phyloP scores from a whole-genome alignment of 2,797 vertebrate genomes.

The Chromis chromis region DNA sequence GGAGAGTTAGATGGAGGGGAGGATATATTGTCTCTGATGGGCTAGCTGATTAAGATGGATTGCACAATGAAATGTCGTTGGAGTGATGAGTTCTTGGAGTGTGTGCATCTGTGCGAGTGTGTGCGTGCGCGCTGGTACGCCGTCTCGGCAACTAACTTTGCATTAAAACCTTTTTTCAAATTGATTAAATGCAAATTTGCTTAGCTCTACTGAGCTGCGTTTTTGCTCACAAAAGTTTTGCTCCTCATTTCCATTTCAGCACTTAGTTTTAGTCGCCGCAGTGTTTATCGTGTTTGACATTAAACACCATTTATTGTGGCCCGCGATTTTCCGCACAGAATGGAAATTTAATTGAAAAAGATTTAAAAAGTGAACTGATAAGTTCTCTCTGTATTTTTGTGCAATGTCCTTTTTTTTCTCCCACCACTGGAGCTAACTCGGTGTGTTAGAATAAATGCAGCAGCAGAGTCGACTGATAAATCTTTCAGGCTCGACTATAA shows the following conservation, averaged over 20 bases:
- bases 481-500: slow-evolving; percentile 68
- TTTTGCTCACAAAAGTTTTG: slow-evolving; percentile 68
- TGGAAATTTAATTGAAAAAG: slow-evolving; percentile 55
- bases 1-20: slow-evolving; percentile 80
- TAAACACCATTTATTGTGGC: slow-evolving; percentile 54
- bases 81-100: slow-evolving; percentile 75
- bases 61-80: slow-evolving; percentile 82
- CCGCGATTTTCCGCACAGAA: slow-evolving; percentile 25
- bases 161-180: slow-evolving; percentile 81
- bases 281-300: slow-evolving; percentile 56
- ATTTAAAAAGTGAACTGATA: slow-evolving; percentile 38
- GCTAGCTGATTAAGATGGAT: slow-evolving; percentile 87
- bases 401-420: slow-evolving; percentile 25
- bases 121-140: slow-evolving; percentile 43
- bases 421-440: neutral
- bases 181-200: slow-evolving; percentile 84
- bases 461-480: slow-evolving; percentile 56
- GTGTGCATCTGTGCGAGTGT: slow-evolving; percentile 39
- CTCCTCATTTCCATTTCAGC: slow-evolving; percentile 63
- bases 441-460: slow-evolving; percentile 50
- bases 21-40: slow-evolving; percentile 87
- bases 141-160: slow-evolving; percentile 72
- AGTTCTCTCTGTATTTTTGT: slow-evolving; percentile 35
- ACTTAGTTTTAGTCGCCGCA: slow-evolving; percentile 21
- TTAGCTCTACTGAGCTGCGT: slow-evolving; percentile 67